Percentiles rank a stretch among this genome's conserved stretches.
phyloP scores from a whole-genome alignment of 1,140 invertebrate species.

The Cotesia chilonis region DNA sequence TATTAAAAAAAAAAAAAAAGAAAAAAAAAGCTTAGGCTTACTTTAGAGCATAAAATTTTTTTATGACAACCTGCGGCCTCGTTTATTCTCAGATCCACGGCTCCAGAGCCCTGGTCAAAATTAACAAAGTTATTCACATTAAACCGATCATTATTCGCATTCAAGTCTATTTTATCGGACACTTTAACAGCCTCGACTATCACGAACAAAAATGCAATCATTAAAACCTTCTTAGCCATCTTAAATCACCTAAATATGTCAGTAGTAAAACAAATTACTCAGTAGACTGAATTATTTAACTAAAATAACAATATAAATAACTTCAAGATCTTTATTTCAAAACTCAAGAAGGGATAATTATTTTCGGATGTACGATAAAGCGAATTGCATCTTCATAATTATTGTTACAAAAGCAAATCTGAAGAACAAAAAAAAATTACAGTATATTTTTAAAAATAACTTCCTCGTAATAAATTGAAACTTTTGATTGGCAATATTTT shows the following conservation, averaged over 20 bases:
- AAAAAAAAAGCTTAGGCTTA: too few species aligned
- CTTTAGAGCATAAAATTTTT: too few species aligned
- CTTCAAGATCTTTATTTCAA: slow-evolving; percentile 1
- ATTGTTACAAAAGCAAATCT: slow-evolving; percentile 18
- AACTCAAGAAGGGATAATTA: slow-evolving; percentile 43
- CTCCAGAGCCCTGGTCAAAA: too few species aligned
- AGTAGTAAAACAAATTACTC: neutral
- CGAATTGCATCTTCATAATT: slow-evolving; percentile 41
- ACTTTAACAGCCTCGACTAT: neutral
- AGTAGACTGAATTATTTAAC: slow-evolving; percentile 22
- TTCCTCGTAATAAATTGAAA: neutral
- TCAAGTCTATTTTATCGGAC: slow-evolving; percentile 25
- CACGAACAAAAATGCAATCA: neutral
- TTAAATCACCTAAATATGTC: slow-evolving; percentile 23
- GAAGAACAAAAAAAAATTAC: neutral
- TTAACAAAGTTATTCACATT: neutral
- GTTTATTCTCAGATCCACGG: too few species aligned
- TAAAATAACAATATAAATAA: slow-evolving; percentile 6
- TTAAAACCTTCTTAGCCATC: slow-evolving; percentile 12
- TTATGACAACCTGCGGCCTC: too few species aligned
- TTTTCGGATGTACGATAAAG: slow-evolving; percentile 40
- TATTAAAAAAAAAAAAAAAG: too few species aligned
- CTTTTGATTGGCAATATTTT: slow-evolving; percentile 13
- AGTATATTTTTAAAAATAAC: neutral
- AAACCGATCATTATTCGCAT: neutral